Base-by-base conservation (phyloP, 2,888 invertebrate species). In the Trichogramma dendrolimi region DNA sequence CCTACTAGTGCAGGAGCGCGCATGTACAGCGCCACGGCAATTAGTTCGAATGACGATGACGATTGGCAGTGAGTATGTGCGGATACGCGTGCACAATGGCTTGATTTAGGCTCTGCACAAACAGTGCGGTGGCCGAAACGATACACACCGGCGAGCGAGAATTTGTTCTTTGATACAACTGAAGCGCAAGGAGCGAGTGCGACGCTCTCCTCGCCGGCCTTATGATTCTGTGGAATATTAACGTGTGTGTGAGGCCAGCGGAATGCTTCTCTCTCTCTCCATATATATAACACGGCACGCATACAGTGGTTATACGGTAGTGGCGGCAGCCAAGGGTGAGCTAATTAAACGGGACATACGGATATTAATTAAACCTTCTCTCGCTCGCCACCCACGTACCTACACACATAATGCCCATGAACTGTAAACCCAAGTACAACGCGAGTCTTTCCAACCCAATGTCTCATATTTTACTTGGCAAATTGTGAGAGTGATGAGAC, bases 121-220 rank as follows among this genome's bases (percentile, higher is more conserved):
- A n/a, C n/a, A 10, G 46, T 46, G n/a, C 46, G 10, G 27, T 27
- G 27, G 27, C 27, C 27, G 27, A 27, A 27, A 27, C 27, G 27
- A 27, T 6, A 11, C 14, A 14, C 42, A 44, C 8, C 44, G 4
- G 50, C 7, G 43, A 49, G 52, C 55, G 14, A 42, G 14, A n/a
- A 43, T 39, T 56, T 72, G 75, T 77, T 79, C 78, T 79, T 78
- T 79, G 78, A 79, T 79, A 78, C 71, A 77, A 77, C 70, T 77
- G 73, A 75, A 78, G 76, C 78, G 78, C 78, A 72, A 78, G 74
- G 74, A 75, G 67, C 68, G 69, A 66, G 65, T 55, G 63, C 64
- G 61, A 66, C 65, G 65, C 27, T 27, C 27, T 27, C 27, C 27
- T 27, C 27, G 63, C 72, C 71, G 68, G 71, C 72, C 71, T 78